Evolutionary conservation across 1,140 invertebrate genomes (phyloP), one percentile per base, ranked within the genome.

Genomic region (Halictus rubicundus): DNA sequence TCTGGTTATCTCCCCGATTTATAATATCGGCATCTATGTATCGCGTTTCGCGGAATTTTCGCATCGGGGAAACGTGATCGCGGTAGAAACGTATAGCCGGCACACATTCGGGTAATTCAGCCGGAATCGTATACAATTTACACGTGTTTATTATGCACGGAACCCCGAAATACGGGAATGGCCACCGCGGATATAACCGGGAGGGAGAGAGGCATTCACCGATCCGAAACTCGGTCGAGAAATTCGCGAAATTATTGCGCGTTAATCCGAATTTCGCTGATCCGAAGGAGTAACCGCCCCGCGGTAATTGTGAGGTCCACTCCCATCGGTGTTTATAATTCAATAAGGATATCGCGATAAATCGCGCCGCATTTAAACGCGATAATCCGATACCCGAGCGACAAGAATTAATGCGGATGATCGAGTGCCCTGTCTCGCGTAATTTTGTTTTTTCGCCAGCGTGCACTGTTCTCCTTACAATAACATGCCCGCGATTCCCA

Each of bases 301-400:
- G 2, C 7, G 21, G 54, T 57, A 57, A n/a, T 57, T 57, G n/a
- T n/a, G 19, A n/a, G 19, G n/a, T 57, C 8, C n/a, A n/a, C 54
- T 57, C n/a, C 21, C 54, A 7, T n/a, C n/a, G 21, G 54, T 57
- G 54, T 57, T 57, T 57, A 57, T 57, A 57, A 57, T 57, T n/a
- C 54, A 57, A 57, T 57, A 57, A 57, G 54, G 54, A 57, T 57
- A 57, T 57, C 54, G n/a, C 21, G n/a, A 57, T 57, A 57, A 57
- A 57, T 57, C 8, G 21, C 8, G 8, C n/a, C 21, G 3, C 5
- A n/a, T 57, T n/a, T n/a, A 9, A 57, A 57, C 54, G 54, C 21
- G n/a, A 57, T n/a, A 57, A n/a, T 23, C 54, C 6, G 54, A 7
- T 8, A 16, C 49, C 1, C 19, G 54, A 9, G 42, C 9, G 42